Percentiles rank a stretch among this genome's conserved stretches.
phyloP scores from a whole-genome alignment of 92 coral and sea anemone species.

The Bergia sp. region DNA sequence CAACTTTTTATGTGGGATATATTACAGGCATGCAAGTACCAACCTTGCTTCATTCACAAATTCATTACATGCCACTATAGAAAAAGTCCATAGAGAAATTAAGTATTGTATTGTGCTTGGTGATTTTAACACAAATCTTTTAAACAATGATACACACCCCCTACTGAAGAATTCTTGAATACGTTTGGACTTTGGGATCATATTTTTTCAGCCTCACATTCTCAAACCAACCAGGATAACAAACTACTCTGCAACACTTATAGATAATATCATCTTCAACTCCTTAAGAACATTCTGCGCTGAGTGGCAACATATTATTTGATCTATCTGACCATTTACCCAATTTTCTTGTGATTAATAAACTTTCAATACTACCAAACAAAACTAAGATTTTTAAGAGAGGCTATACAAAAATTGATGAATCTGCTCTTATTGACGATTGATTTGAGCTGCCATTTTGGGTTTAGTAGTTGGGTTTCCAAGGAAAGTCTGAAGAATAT shows the following conservation, averaged over 20 bases:
- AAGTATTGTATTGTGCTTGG: slow-evolving; percentile 28
- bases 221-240: too few species aligned
- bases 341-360: slow-evolving; percentile 33
- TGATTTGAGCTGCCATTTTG: too few species aligned
- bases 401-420: too few species aligned
- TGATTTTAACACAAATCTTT: slow-evolving; percentile 33
- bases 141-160: slow-evolving; percentile 32
- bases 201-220: slow-evolving; percentile 8
- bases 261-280: background rate
- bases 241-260: slow-evolving; percentile 1
- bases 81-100: slow-evolving; percentile 24
- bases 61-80: slow-evolving; percentile 11
- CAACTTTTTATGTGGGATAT: slow-evolving; percentile 24
- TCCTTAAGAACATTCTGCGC: background rate
- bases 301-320: slow-evolving; percentile 32
- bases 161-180: slow-evolving; percentile 42
- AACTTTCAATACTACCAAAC: background rate
- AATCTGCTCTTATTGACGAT: too few species aligned
- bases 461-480: too few species aligned
- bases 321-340: slow-evolving; percentile 44
- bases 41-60: slow-evolving; percentile 16
- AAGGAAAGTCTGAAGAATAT: too few species aligned
- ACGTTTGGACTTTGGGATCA: background rate
- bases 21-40: slow-evolving; percentile 42
- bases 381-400: too few species aligned